Evolutionary conservation across 2,888 invertebrate genomes (phyloP).

Genomic region (Phania funesta): DNA sequence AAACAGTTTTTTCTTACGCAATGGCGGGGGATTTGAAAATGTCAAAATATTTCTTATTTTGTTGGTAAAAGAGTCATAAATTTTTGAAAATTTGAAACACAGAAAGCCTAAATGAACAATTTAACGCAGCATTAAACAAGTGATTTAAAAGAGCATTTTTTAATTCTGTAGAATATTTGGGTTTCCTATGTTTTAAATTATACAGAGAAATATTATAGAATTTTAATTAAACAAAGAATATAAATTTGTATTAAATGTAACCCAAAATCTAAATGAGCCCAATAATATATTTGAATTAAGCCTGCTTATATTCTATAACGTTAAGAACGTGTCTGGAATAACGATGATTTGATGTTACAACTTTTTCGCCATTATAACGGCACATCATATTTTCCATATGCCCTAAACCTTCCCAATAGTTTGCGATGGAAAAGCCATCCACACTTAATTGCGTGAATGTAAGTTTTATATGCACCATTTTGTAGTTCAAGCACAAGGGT

Average conservation of each 20-base stretch:
- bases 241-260: conserved; percentile 10
- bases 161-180: background rate
- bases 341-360: conserved; percentile 66
- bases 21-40: conserved; percentile 63
- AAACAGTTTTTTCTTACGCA: conserved; percentile 9
- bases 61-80: conserved; percentile 44
- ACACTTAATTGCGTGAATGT: background rate
- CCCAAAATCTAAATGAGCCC: conserved; percentile 71
- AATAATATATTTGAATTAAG: conserved; percentile 76
- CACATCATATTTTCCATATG: conserved; percentile 50
- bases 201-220: background rate
- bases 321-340: conserved; percentile 73
- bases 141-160: conserved; percentile 26
- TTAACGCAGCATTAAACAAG: conserved; percentile 60
- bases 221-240: conserved; percentile 38
- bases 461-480: background rate
- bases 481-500: background rate
- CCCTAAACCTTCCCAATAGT: background rate
- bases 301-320: conserved; percentile 69
- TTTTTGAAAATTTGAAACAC: conserved; percentile 45
- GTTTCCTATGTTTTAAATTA: conserved; percentile 60
- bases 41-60: conserved; percentile 73
- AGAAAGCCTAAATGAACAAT: conserved; percentile 47
- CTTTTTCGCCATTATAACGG: conserved; percentile 38
- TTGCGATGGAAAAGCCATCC: background rate